Evolutionary conservation across 1,140 invertebrate species (phyloP).

Genomic region (Drosophila leontia): DNA sequence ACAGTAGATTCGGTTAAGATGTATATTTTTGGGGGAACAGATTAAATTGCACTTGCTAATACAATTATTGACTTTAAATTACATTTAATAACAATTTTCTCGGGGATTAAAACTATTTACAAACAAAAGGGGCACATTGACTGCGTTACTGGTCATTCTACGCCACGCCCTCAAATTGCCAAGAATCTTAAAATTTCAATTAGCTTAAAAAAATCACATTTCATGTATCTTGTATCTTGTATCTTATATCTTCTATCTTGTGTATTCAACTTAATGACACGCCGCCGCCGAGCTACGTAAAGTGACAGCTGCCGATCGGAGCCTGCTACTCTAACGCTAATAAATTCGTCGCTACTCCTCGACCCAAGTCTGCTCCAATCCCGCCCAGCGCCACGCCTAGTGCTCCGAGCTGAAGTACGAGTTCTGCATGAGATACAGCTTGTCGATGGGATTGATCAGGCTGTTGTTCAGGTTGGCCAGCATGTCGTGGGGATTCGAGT

Average conservation of each 20-base stretch:
- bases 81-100: slow-evolving; percentile 82
- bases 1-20: slow-evolving; percentile 34
- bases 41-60: slow-evolving; percentile 77
- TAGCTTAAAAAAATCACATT: slow-evolving; percentile 81
- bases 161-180: slow-evolving; percentile 36
- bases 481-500: slow-evolving; percentile 86
- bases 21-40: slow-evolving; percentile 45
- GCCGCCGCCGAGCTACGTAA: slow-evolving; percentile 21
- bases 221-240: slow-evolving; percentile 60
- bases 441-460: slow-evolving; percentile 96
- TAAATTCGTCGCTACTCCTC: slow-evolving; percentile 73
- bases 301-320: slow-evolving; percentile 52
- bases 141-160: slow-evolving; percentile 33
- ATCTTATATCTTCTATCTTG: slow-evolving; percentile 21
- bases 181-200: slow-evolving; percentile 74
- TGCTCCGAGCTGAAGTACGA: slow-evolving; percentile 91
- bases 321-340: slow-evolving; percentile 70
- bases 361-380: neutral
- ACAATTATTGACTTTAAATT: slow-evolving; percentile 83
- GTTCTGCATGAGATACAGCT: slow-evolving; percentile 98
- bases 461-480: slow-evolving; percentile 87
- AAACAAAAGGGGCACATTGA: slow-evolving; percentile 71
- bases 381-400: slow-evolving; percentile 35
- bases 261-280: slow-evolving; percentile 38
- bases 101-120: slow-evolving; percentile 73